Percentiles rank a stretch among this genome's conserved stretches.
Conservation (phyloP, 2,797 vertebrate species). For the Fringilla coelebs region DNA sequence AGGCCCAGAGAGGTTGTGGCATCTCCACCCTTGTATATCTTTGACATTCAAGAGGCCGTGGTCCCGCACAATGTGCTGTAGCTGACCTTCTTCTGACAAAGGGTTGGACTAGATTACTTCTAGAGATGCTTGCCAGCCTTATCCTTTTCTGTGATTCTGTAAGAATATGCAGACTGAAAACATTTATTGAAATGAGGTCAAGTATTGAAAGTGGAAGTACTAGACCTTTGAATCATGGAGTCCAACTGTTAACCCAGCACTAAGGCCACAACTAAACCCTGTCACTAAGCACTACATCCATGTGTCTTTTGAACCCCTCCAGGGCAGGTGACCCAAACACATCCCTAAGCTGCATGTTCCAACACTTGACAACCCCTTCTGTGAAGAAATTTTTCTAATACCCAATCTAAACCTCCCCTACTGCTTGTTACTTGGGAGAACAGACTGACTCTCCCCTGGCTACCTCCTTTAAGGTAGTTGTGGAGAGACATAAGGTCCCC, state of each 20-base stretch:
- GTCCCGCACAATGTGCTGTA: neutral
- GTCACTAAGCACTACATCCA: neutral
- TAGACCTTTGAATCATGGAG: neutral
- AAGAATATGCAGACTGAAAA: neutral
- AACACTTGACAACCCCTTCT: neutral
- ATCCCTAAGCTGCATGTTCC: neutral
- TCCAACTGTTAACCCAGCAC: neutral
- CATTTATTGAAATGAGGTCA: neutral
- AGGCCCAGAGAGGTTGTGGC: neutral
- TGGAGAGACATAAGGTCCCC: neutral
- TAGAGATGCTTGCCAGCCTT: neutral
- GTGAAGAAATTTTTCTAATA: neutral
- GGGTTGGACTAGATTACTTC: neutral
- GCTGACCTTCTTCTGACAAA: neutral
- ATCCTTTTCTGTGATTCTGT: neutral
- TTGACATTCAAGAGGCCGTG: neutral
- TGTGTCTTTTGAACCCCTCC: accelerated
- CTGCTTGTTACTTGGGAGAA: neutral
- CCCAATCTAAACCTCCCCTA: neutral
- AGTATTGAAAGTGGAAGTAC: neutral
- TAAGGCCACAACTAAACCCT: neutral
- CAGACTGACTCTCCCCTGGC: neutral
- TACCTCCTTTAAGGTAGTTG: neutral
- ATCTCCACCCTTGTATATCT: neutral
- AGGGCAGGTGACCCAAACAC: neutral